Base-by-base conservation (phyloP, 2,888 invertebrate genomes). In the Plagiodera versicolora region DNA sequence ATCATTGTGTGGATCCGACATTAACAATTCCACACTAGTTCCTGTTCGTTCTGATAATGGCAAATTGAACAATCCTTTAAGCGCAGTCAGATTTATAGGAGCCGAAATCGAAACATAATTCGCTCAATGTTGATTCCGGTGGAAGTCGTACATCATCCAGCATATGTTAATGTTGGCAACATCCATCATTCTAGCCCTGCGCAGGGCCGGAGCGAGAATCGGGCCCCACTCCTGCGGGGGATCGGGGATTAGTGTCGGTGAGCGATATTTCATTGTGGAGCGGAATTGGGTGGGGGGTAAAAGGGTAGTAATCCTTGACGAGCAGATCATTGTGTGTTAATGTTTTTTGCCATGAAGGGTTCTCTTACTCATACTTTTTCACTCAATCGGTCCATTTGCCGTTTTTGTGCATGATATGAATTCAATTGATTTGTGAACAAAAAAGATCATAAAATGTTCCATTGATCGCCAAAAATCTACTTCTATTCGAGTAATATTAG, bases 141-240 rank as follows among this genome's bases (percentile, higher is more conserved):
- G 77, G 75, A 77, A 75, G 72, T 72, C 77, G 74, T 79, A 76
- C 74, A 79, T 79, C 79, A 79, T 79, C 75, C 77, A 75, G 75
- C 78, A 78, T 76, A 79, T 79, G 79, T 78, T 78, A 79, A 79
- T 78, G 78, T 73, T 67, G 74, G 71, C 72, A 71, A 74, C 77
- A 79, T 79, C 77, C 72, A 79, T 79, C 78, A 78, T 77, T 74
- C 73, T 60, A 64, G 69, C 65, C 68, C 69, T 61, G 70, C 71
- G 72, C 72, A 64, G 63, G 63, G 45, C 71, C 67, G 64, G 64
- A 64, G 60, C 59, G 58, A n/a, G 64, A 62, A 61, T 63, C 56
- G 63, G 56, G 62, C 63, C 47, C 56, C 39, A n/a, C 39, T 11
- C 5, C n/a, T 39, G 50, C 62, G 54, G 46, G 54, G 49, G 60